Percentiles rank a stretch among this genome's conserved stretches.
These are phyloP conservation scores for Ophiodon elongatus DNA, from an alignment of 2,113 vertebrate genomes.

Conservation along the genomic window DNA sequence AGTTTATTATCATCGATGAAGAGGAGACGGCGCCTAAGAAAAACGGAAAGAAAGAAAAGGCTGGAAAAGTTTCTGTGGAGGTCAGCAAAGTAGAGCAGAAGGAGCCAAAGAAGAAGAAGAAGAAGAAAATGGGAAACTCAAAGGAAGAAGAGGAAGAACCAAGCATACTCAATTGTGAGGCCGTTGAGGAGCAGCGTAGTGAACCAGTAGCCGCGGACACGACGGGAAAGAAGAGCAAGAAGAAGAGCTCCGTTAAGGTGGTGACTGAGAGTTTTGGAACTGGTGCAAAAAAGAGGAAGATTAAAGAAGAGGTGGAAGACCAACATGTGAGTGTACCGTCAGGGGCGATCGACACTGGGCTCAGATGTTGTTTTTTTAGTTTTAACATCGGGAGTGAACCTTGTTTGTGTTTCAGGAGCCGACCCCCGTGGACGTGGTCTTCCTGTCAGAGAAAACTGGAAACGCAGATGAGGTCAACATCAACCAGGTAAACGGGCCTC, in stretches of 20 bases:
- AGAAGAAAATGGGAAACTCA: constrained; percentile 31
- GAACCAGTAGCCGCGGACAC: neutral
- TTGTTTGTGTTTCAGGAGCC: constrained; percentile 48
- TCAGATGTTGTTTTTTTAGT: neutral
- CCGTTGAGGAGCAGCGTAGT: neutral
- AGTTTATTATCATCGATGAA: constrained; percentile 1
- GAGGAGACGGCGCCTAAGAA: constrained; percentile 5
- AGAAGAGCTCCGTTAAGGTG: neutral
- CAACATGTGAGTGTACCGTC: constrained; percentile 44
- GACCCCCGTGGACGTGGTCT: constrained; percentile 52
- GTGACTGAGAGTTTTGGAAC: neutral
- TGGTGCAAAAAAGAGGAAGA: constrained; percentile 43
- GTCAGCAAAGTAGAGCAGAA: constrained; percentile 9
- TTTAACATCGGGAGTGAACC: neutral
- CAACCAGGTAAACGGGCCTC: constrained; percentile 68
- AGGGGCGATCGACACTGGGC: neutral
- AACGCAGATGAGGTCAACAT: constrained; percentile 75
- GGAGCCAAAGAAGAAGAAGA: constrained; percentile 63
- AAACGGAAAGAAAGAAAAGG: constrained; percentile 37
- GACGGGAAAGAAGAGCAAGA: constrained; percentile 40
- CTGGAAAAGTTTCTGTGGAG: constrained; percentile 8
- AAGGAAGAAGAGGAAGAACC: neutral
- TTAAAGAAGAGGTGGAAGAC: constrained; percentile 46
- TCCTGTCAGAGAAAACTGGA: constrained; percentile 74
- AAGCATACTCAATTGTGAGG: neutral